These are phyloP conservation scores for Melierax canorus DNA, from an alignment of 2,113 vertebrate species.

Conservation along the genomic window DNA sequence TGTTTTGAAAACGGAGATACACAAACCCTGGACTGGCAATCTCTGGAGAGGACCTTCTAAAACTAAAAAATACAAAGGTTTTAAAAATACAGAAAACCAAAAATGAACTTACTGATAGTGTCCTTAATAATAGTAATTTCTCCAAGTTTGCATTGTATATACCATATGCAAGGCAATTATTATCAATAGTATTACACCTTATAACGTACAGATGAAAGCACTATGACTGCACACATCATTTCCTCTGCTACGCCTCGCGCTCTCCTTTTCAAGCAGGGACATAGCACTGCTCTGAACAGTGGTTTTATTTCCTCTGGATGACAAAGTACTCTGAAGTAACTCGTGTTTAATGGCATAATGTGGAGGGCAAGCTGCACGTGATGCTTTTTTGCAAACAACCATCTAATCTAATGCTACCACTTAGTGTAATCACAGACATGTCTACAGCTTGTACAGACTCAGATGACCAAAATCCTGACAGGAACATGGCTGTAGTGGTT, in stretches of 20 bases:
- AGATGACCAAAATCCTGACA: not conserved
- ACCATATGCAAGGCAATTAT: not conserved
- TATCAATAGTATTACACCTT: not conserved
- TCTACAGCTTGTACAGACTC: not conserved
- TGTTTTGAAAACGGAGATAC: not conserved
- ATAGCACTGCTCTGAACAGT: not conserved
- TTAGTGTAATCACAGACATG: not conserved
- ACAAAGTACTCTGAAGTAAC: not conserved
- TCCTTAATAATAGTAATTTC: not conserved
- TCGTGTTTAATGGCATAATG: not conserved
- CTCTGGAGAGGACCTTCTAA: not conserved
- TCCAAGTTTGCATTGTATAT: not conserved
- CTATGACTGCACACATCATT: not conserved
- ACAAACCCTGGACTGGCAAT: not conserved
- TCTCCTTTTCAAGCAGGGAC: not conserved
- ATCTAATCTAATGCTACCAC: not conserved
- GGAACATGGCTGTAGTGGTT: fast-evolving
- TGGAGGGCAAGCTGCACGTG: not conserved
- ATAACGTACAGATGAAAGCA: not conserved
- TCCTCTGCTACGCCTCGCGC: not conserved
- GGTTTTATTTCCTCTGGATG: not conserved
- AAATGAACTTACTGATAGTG: not conserved
- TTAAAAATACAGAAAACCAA: not conserved
- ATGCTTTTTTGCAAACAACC: not conserved
- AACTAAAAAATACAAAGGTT: not conserved